Conservation (phyloP, 2,888 invertebrate genomes). For the Rhyacophila evoluta region DNA sequence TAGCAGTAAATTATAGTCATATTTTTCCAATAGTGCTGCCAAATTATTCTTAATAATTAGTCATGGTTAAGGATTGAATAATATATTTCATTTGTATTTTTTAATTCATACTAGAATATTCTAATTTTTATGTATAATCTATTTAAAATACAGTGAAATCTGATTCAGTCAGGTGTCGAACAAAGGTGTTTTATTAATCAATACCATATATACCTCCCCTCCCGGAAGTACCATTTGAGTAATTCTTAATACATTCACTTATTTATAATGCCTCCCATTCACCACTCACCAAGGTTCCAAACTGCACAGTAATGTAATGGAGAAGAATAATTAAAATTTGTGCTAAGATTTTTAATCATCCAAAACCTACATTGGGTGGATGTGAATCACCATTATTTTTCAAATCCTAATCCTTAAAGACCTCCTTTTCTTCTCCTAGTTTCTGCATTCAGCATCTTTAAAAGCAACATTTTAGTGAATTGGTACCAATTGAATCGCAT, state of each 20-base stretch:
- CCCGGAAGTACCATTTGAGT: neutral
- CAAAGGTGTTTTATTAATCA: constrained; percentile 33
- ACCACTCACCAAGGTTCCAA: neutral
- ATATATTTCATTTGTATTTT: constrained; percentile 65
- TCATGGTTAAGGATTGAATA: constrained; percentile 66
- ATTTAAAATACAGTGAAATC: constrained; percentile 50
- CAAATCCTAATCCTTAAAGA: too few species aligned
- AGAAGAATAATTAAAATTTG: too few species aligned
- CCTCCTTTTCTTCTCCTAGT: too few species aligned
- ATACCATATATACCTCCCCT: too few species aligned
- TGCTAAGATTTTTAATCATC: too few species aligned
- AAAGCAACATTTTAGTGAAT: too few species aligned
- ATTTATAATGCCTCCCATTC: neutral
- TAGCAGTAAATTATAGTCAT: constrained; percentile 57
- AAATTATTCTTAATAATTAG: constrained; percentile 68
- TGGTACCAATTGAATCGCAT: too few species aligned
- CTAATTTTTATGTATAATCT: constrained; percentile 54
- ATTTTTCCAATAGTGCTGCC: constrained; percentile 72
- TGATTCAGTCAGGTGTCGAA: constrained; percentile 45
- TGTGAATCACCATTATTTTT: too few species aligned
- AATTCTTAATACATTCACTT: neutral
- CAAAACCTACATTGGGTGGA: too few species aligned
- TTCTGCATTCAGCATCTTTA: too few species aligned
- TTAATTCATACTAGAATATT: constrained; percentile 53
- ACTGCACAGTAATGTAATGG: too few species aligned